A percentile compares a stretch with the other conserved stretches of the same genome.
Evolutionary conservation across 1,140 invertebrate genomes (phyloP).

Genomic region (Ceratina australensis): DNA sequence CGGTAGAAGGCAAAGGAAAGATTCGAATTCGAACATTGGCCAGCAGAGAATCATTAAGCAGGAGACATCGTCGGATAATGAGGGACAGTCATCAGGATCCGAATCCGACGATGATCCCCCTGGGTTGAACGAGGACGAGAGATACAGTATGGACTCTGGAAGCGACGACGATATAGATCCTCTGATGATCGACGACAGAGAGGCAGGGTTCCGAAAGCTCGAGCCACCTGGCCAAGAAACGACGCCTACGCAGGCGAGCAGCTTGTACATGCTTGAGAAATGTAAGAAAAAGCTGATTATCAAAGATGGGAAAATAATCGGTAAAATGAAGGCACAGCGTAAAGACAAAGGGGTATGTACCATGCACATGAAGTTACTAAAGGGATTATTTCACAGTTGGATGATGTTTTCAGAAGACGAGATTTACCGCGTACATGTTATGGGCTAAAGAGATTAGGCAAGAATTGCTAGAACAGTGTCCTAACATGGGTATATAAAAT

Average conservation of each 20-base stretch:
- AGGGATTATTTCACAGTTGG: constrained; percentile 45
- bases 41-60: constrained; percentile 65
- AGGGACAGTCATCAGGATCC: constrained; percentile 79
- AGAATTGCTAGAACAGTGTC: constrained; percentile 85
- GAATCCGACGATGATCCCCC: constrained; percentile 80
- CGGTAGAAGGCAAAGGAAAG: constrained; percentile 66
- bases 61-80: constrained; percentile 76
- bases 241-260: constrained; percentile 80
- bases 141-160: constrained; percentile 77
- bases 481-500: constrained; percentile 84
- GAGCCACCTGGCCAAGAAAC: constrained; percentile 80
- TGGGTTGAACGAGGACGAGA: constrained; percentile 80
- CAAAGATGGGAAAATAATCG: constrained; percentile 86
- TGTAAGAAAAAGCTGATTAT: constrained; percentile 87
- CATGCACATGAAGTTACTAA: constrained; percentile 33
- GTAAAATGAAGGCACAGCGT: constrained; percentile 84
- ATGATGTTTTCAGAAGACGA: constrained; percentile 82
- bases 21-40: constrained; percentile 63
- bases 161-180: constrained; percentile 77
- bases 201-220: constrained; percentile 79
- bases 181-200: constrained; percentile 77
- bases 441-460: constrained; percentile 92
- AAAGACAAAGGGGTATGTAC: constrained; percentile 87
- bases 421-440: constrained; percentile 93
- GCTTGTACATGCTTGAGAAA: constrained; percentile 90